Base-by-base conservation (phyloP, 37 sponge, comb jelly and placozoan species). In the Ephydatia muelleri region DNA sequence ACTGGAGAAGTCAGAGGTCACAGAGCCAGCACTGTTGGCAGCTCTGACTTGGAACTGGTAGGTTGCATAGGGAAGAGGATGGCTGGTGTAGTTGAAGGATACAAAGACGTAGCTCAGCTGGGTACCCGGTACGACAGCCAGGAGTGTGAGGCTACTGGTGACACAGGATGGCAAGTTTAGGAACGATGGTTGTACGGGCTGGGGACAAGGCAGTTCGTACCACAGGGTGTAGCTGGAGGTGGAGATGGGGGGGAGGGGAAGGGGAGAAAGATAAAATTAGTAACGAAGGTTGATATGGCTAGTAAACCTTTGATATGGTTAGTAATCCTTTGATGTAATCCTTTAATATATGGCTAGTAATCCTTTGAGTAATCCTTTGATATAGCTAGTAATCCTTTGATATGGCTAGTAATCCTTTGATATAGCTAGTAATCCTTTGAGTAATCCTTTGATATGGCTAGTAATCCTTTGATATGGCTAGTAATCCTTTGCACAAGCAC, bases 1-100 rank as follows among this genome's bases (percentile, higher is more conserved):
- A 9, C 71, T 72, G 2, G 92, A 92, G 30, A 37, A 80, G 4
- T 89, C 14, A 0, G 95, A 89, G 21, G 72, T 85, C 21, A 89
- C 88, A 69, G 72, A 72, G 34, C 93, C 90, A 22, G 57, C 95
- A 11, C 82, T 86, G 80, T 95, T 95, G 23, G 76, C 69, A 16
- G 82, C 95, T 36, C 69, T 75, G 49, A 95, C 75, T 19, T 83
- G 78, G 78, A 92, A 95, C 90, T 95, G 83, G 72, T 95, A 92
- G 3, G 68, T 49, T 5, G 87, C 72, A 74, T 89, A 92, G 25
- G 95, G 95, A 11, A 82, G 36, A 13, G 87, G 93, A 68, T 88
- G 67, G 28, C 14, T 67, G 57, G 80, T 11, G 16, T 64, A 35
- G 32, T 37, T 34, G 22, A 38, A 38, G 64, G 81, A 33, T 32